These are phyloP conservation scores for Phylloscopus trochilus DNA, from an alignment of 2,113 vertebrate species.

Conservation along the genomic window DNA sequence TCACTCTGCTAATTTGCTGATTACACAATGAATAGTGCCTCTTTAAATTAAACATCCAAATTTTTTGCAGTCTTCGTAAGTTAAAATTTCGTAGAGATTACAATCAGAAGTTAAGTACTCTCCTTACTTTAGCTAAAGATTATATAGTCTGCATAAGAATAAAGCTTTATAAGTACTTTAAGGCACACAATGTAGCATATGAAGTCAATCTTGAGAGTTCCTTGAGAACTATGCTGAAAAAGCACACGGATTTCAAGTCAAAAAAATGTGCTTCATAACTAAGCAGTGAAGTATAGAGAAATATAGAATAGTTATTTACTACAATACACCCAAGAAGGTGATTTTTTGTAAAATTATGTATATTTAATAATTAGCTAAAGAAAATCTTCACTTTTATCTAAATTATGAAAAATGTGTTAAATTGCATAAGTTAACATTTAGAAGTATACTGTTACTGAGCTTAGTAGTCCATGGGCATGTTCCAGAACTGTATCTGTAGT, in stretches of 20 bases:
- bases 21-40: conserved; percentile 2
- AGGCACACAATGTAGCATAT: not conserved
- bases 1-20: not conserved
- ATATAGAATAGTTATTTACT: not conserved
- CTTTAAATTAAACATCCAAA: conserved; percentile 50
- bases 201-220: conserved; percentile 20
- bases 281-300: not conserved
- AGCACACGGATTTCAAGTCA: not conserved
- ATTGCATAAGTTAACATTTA: not conserved
- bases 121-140: conserved; percentile 32
- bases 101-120: not conserved
- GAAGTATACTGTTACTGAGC: not conserved
- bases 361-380: conserved; percentile 18
- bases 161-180: conserved; percentile 37
- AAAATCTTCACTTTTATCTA: not conserved
- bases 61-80: not conserved
- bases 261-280: not conserved
- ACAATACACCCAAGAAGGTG: not conserved
- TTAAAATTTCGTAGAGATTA: not conserved
- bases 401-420: not conserved
- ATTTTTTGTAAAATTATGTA: not conserved
- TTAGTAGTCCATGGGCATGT: conserved; percentile 15
- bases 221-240: conserved; percentile 13
- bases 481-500: not conserved
- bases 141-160: conserved; percentile 18